Evolutionary conservation across 2,888 invertebrate species (phyloP).

Genomic region (Lasius platythorax): DNA sequence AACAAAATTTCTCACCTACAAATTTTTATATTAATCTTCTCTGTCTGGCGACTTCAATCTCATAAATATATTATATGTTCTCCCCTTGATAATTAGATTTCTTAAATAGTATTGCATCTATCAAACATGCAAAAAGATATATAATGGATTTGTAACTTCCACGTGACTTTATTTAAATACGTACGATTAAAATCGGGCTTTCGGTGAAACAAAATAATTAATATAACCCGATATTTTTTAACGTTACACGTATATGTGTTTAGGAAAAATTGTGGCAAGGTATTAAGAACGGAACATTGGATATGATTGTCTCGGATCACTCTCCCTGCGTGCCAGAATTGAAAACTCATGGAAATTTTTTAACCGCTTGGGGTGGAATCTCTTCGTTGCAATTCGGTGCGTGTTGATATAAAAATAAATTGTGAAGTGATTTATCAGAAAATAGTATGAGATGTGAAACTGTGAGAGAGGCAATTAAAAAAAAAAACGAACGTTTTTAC

Average conservation of each 20-base stretch:
- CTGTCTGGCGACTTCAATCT: neutral
- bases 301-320: conserved; percentile 79
- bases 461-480: conserved; percentile 88
- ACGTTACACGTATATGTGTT: neutral
- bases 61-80: neutral
- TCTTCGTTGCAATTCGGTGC: conserved; percentile 91
- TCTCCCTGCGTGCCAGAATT: conserved; percentile 80
- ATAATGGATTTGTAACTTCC: neutral
- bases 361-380: conserved; percentile 92
- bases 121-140: neutral
- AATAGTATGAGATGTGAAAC: conserved; percentile 42
- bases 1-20: neutral
- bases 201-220: neutral
- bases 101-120: neutral
- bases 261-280: conserved; percentile 31
- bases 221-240: neutral
- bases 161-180: neutral
- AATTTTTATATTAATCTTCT: neutral
- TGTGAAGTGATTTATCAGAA: neutral
- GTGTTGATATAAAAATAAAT: conserved; percentile 11
- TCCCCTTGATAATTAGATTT: neutral
- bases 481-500: conserved; percentile 82
- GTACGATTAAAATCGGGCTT: neutral
- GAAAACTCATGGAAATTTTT: conserved; percentile 87
- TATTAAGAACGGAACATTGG: conserved; percentile 33